Conservation (phyloP, 2,888 invertebrate genomes). For the Synergus laeviventris region DNA sequence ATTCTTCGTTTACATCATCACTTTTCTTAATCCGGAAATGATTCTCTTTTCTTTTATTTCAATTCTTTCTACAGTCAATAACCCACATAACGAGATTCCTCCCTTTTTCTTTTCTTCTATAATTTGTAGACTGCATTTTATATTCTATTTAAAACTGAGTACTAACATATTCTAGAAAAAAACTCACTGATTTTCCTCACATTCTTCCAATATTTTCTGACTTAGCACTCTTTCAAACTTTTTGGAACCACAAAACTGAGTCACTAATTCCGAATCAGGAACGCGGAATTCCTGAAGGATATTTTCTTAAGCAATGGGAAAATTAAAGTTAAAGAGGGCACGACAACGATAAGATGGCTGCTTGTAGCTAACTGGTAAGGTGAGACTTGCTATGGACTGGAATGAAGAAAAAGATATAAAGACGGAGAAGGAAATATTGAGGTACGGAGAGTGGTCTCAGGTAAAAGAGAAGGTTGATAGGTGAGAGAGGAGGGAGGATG, state of each 20-base stretch:
- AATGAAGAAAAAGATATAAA: constrained; percentile 29
- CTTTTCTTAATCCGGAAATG: constrained; percentile 27
- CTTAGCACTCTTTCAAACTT: background rate
- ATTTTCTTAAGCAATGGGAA: background rate
- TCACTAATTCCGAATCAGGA: background rate
- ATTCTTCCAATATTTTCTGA: background rate
- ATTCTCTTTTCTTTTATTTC: constrained; percentile 28
- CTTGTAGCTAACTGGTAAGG: constrained; percentile 36
- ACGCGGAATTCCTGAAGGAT: background rate
- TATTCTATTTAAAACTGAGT: background rate
- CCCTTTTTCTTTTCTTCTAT: background rate
- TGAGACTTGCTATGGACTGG: constrained; percentile 25
- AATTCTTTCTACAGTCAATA: constrained; percentile 21
- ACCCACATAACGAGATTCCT: background rate
- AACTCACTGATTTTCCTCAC: constrained; percentile 32
- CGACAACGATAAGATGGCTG: constrained; percentile 64
- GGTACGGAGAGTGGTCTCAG: constrained; percentile 41
- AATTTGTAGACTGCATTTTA: background rate
- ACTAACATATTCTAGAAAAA: background rate
- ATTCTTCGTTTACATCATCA: constrained; percentile 13
- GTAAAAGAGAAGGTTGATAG: constrained; percentile 41
- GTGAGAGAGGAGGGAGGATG: constrained; percentile 34
- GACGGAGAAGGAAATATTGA: constrained; percentile 41
- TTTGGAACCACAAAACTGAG: background rate
- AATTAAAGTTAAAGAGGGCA: constrained; percentile 46